Base-by-base conservation (phyloP, 2,888 invertebrate genomes). In the Eupithecia pulchellata region DNA sequence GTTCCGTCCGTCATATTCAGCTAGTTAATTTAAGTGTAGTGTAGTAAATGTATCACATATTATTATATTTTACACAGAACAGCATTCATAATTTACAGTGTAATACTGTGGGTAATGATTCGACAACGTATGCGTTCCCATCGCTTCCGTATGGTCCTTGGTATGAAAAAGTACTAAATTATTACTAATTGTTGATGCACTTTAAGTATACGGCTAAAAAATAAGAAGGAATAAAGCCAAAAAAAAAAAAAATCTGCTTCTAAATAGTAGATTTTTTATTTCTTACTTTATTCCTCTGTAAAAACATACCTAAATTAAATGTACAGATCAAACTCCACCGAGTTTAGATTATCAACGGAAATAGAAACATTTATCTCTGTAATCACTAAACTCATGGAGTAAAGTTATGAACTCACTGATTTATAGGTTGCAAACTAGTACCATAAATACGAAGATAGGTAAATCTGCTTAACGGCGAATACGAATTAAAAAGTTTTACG, bases 221-320 rank as follows among this genome's bases (percentile, higher is more conserved):
- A n/a, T n/a, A n/a, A n/a, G n/a, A n/a, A n/a, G n/a, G n/a, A n/a
- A n/a, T n/a, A n/a, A n/a, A n/a, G n/a, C n/a, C n/a, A n/a, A n/a
- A n/a, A n/a, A n/a, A n/a, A n/a, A n/a, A n/a, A n/a, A n/a, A n/a
- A n/a, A n/a, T n/a, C n/a, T n/a, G n/a, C 47, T 55, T 63, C 17
- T 30, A 60, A 25, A 11, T 64, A 62, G 13, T 27, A 55, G 42
- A 9, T 6, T n/a, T 42, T 42, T 42, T 39, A 39, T 39, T 39
- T n/a, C 4, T n/a, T 6, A 34, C 4, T 39, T 30, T n/a, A 9
- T 66, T 69, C 32, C 66, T 60, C 60, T 55, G 60, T 71, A 63
- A 69, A 62, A 39, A 68, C 78, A 84, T 85, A 68, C 78, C 83
- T 85, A 86, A 86, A 84, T 83, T 78, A 76, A 77, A 83, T 80